These are phyloP conservation scores for Polyploca ridens DNA, from an alignment of 2,888 invertebrate genomes.

Conservation along the genomic window DNA sequence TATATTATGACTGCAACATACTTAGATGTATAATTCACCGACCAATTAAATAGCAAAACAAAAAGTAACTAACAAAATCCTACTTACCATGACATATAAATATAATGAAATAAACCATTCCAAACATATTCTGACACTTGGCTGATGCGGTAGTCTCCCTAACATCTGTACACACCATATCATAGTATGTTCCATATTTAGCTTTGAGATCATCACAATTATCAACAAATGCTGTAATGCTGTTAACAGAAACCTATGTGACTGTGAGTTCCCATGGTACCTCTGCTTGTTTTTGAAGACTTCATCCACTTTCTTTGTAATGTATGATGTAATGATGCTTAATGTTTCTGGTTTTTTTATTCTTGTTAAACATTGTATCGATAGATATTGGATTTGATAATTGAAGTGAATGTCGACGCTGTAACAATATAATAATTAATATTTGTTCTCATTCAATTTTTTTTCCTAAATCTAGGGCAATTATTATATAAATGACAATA, in stretches of 20 bases:
- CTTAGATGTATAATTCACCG: too few relatives aligned
- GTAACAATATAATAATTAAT: slow-evolving; percentile 32
- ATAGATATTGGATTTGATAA: slow-evolving; percentile 61
- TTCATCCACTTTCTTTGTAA: slow-evolving; percentile 59
- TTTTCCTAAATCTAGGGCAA: too few relatives aligned
- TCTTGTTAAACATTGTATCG: slow-evolving; percentile 52
- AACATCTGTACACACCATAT: slow-evolving; percentile 66
- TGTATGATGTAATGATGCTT: slow-evolving; percentile 47
- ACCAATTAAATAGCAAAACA: too few relatives aligned
- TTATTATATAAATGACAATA: too few relatives aligned
- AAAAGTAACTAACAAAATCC: background rate
- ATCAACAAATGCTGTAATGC: slow-evolving; percentile 66
- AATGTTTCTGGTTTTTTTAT: slow-evolving; percentile 51
- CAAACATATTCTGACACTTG: slow-evolving; percentile 64
- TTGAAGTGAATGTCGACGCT: slow-evolving; percentile 60
- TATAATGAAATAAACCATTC: slow-evolving; percentile 72
- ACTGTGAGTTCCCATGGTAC: slow-evolving; percentile 72
- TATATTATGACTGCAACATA: too few relatives aligned
- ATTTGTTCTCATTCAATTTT: too few relatives aligned
- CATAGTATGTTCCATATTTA: slow-evolving; percentile 35
- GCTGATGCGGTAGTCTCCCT: slow-evolving; percentile 70
- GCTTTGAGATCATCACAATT: slow-evolving; percentile 46
- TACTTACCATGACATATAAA: slow-evolving; percentile 62
- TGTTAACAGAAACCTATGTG: slow-evolving; percentile 63
- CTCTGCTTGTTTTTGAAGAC: slow-evolving; percentile 66